Conservation (phyloP, 2,113 vertebrate genomes). For the rat (Rattus norvegicus) region DNA sequence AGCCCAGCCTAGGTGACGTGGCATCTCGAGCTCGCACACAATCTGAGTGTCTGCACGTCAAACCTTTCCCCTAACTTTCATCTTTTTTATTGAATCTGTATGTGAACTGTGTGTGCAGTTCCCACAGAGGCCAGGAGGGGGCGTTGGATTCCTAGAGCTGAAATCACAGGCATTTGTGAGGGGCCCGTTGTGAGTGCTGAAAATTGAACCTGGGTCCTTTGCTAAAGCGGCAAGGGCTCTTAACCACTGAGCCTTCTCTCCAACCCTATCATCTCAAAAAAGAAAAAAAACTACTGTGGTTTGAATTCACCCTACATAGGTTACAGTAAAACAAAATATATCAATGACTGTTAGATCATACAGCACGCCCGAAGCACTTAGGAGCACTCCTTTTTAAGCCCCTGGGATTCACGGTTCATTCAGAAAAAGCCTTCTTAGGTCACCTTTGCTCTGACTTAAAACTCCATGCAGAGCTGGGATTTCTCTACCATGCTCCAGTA, state of each 20-base stretch:
- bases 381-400: background rate
- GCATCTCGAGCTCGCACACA: rapidly evolving
- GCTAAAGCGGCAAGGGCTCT: background rate
- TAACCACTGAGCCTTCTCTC: background rate
- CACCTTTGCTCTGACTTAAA: background rate
- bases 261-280: background rate
- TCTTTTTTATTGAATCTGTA: background rate
- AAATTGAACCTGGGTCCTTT: background rate
- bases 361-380: background rate
- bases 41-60: rapidly evolving
- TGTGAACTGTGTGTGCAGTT: background rate
- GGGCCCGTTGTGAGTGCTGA: background rate
- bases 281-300: background rate
- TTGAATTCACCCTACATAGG: background rate
- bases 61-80: rapidly evolving
- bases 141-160: background rate
- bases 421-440: background rate
- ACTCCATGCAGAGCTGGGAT: background rate
- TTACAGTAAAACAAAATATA: background rate
- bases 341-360: background rate
- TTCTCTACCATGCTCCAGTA: background rate
- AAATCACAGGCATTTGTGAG: background rate
- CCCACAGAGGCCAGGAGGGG: background rate
- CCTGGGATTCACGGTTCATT: background rate
- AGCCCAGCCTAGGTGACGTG: rapidly evolving